Evolutionary conservation across 2,888 invertebrate genomes (phyloP), one percentile per base, ranked within the genome.

Genomic region (Scaptomyza cyrtandrae): DNA sequence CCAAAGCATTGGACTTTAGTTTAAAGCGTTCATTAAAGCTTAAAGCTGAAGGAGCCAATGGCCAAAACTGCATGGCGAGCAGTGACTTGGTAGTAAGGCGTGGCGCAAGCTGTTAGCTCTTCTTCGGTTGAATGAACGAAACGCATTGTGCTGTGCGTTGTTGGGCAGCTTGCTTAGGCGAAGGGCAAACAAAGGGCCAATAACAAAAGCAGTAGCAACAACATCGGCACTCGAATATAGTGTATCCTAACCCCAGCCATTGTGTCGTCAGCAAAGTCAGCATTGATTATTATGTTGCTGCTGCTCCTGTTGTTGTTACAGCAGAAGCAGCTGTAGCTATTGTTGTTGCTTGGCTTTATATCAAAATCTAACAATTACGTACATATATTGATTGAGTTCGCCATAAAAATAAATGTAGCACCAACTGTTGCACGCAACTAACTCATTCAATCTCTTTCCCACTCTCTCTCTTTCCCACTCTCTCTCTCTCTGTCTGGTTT

Each of bases 101-200:
- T 71, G 67, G 61, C 59, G 61, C 59, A 44, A 53, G 53, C 59
- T 73, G 78, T 80, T 81, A 44, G 81, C 78, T 76, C 79, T 80
- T 81, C 68, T 80, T 81, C 68, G 80, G 89, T 88, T 89, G 87
- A 88, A 87, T 79, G 89, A 78, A 77, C 75, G 73, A 46, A 49
- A 81, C 73, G 75, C 73, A 83, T 73, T 76, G 77, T 75, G 71
- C 70, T 45, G 61, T 52, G 45, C 14, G 41, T 41, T 16, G 37
- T 37, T 52, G 39, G 52, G 7, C 39, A 52, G n/a, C 50, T 24
- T 16, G 13, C 39, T 52, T 27, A 13, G 46, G 49, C 52, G 59
- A 62, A 67, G 80, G 76, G 57, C 82, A 84, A 78, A 81, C 80
- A 85, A 74, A 75, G 61, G 69, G 63, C 68, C 82, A 80, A 78